Conservation (phyloP, 2,113 vertebrate species). For the Podilymbus podiceps region DNA sequence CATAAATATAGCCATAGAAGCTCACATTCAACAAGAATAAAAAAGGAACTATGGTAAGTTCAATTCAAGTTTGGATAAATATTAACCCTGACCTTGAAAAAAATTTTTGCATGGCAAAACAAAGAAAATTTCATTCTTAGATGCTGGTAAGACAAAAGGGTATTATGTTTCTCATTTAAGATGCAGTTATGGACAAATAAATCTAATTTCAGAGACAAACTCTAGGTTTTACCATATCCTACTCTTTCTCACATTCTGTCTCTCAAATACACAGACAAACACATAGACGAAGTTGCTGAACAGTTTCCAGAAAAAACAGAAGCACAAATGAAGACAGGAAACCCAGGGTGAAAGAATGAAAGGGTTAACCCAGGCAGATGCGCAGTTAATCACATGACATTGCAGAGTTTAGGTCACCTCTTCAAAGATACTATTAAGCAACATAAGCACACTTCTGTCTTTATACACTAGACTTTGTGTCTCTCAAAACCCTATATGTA, state of each 20-base stretch:
- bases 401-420: background rate
- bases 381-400: background rate
- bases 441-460: background rate
- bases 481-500: background rate
- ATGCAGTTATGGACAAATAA: conserved; percentile 18
- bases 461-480: background rate
- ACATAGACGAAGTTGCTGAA: background rate
- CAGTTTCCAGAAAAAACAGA: background rate
- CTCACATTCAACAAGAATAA: background rate
- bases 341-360: background rate
- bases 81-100: background rate
- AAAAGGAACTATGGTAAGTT: background rate
- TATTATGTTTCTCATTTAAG: background rate
- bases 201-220: conserved; percentile 16
- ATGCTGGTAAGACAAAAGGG: background rate
- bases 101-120: background rate
- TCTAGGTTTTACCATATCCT: conserved; percentile 19
- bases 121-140: background rate
- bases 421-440: background rate
- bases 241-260: background rate
- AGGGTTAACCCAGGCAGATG: background rate
- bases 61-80: background rate
- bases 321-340: background rate
- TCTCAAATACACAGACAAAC: background rate
- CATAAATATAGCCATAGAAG: background rate